phyloP scores from a whole-genome alignment of 2,797 vertebrate species.

The Apogon talboti region DNA sequence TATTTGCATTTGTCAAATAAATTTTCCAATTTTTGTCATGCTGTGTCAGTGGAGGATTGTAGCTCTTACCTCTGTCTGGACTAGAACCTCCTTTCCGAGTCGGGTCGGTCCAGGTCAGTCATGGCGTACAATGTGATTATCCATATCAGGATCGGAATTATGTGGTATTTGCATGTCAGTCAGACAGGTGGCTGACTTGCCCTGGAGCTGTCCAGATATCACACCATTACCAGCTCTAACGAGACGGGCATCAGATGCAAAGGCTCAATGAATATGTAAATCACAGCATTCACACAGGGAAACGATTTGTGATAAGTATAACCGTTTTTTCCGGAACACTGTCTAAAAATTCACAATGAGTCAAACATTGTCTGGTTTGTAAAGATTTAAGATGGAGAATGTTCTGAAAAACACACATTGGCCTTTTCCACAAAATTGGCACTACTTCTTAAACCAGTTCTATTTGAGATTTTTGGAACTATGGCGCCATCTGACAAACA shows the following conservation, averaged over 20 bases:
- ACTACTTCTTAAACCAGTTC: no score
- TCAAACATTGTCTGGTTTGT: constrained; percentile 7
- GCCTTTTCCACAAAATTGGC: no score
- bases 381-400: constrained; percentile 2
- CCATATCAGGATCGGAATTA: constrained; percentile 34
- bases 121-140: constrained; percentile 62
- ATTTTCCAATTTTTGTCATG: constrained; percentile 71
- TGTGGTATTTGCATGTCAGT: constrained; percentile 75
- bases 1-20: constrained; percentile 80
- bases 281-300: constrained; percentile 44
- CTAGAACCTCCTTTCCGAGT: constrained; percentile 18
- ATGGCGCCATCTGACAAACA: no score
- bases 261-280: constrained; percentile 66
- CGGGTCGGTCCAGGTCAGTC: constrained; percentile 37
- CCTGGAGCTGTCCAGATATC: constrained; percentile 64
- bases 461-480: no score
- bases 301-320: constrained; percentile 20
- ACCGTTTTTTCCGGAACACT: constrained; percentile 6
- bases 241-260: constrained; percentile 48
- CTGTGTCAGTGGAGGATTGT: constrained; percentile 50
- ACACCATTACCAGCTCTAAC: constrained; percentile 54
- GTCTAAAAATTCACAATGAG: not conserved
- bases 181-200: constrained; percentile 69
- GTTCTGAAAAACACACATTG: not conserved
- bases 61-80: constrained; percentile 31